Evolutionary conservation across 2,888 invertebrate species (phyloP), one percentile per base, ranked within the genome.

Genomic region (Apamea sordens): DNA sequence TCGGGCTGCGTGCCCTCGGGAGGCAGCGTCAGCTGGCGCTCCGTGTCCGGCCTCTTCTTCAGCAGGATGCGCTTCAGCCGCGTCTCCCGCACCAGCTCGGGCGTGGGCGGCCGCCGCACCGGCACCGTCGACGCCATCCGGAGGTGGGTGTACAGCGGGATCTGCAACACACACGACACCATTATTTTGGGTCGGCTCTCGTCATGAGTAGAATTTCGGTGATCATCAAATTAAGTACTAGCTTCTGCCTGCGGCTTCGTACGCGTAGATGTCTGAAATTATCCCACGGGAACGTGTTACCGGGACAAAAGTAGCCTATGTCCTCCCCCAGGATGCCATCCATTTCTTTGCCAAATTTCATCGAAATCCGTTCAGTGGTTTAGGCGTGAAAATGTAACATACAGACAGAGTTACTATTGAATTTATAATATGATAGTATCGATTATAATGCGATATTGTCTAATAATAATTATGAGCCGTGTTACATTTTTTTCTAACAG

Each of bases 101-200:
- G 98, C 83, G 97, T 97, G 78, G 96, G 91, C 77, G 98, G 97
- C 56, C 97, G 95, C 73, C 96, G 95, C 87, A 98, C 95, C 74
- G 97, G 96, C 89, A 93, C 92, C 73, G 97, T 97, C 68, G 97
- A 96, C 86, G 97, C 97, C 92, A 98, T 97, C 88, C 97, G 97
- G 86, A 98, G 95, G 94, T 98, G 98, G 76, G 97, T 93, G 94
- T 98, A 98, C 82, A 98, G 97, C 77, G 98, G 98, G 93, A 98
- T 98, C 98, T 98, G 89, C 0, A 56, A 61, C 61, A 75, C 56
- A 70, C n/a, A 63, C 8, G 18, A 32, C 18, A 56, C n/a, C 21
- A 59, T 47, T 44, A 41, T 21, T 56, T 28, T 72, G 28, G n/a
- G 21, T 13, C 2, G 73, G 15, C 32, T 18, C 10, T 36, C n/a